phyloP scores from a whole-genome alignment of 1,140 invertebrate genomes.

The Laodelphax striatellus region DNA sequence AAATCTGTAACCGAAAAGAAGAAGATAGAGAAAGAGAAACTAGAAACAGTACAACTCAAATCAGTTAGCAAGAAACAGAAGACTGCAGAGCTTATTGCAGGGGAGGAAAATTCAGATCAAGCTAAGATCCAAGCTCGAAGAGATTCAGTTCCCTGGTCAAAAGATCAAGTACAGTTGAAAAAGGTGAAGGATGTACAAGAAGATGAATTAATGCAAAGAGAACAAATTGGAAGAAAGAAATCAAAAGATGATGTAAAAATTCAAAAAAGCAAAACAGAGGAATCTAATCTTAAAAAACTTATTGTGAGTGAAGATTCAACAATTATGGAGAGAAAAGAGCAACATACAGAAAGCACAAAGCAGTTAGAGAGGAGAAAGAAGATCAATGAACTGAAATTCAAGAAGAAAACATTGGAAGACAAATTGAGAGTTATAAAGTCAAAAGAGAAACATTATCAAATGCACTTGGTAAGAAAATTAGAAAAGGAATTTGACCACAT shows the following conservation, averaged over 20 bases:
- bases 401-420: not conserved
- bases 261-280: not conserved
- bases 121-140: not conserved
- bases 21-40: slow-evolving; percentile 19
- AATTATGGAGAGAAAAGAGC: too few relatives aligned
- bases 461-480: slow-evolving; percentile 2
- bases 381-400: not conserved
- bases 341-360: not conserved
- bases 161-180: not conserved
- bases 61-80: slow-evolving; percentile 25
- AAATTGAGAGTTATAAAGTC: not conserved
- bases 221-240: not conserved
- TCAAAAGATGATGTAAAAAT: not conserved
- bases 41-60: slow-evolving; percentile 35
- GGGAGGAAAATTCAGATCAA: not conserved
- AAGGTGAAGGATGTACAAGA: not conserved
- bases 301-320: too few relatives aligned
- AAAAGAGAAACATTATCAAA: not conserved
- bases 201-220: not conserved
- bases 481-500: not conserved
- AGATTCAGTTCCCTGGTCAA: not conserved
- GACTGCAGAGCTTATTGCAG: not conserved
- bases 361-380: not conserved
- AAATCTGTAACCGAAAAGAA: slow-evolving; percentile 25
- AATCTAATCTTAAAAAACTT: not conserved